phyloP scores from a whole-genome alignment of 53 echinoderm and acorn worm genomes.

The Pentamera pediparva region DNA sequence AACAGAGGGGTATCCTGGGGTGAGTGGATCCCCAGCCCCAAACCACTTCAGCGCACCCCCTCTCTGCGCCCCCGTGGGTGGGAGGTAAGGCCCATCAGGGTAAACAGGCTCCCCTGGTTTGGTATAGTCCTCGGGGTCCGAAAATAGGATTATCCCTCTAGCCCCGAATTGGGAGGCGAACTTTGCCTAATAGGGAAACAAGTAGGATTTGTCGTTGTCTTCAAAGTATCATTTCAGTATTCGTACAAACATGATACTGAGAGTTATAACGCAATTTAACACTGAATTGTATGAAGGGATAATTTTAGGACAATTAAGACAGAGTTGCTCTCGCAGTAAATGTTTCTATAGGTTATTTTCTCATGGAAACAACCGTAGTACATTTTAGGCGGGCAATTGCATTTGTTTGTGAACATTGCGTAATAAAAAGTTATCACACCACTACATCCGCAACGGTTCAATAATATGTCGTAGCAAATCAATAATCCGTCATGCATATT shows the following conservation, averaged over 20 bases:
- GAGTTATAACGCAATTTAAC: background rate
- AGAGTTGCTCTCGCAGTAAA: background rate
- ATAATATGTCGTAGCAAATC: no score
- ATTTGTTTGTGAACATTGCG: background rate
- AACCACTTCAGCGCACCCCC: conserved; percentile 24
- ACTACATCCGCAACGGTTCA: no score
- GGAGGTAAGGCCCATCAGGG: conserved; percentile 80
- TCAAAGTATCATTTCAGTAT: no score
- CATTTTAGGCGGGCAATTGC: background rate
- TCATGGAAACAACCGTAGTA: background rate
- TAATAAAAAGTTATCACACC: no score
- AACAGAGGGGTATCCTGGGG: conserved; percentile 69
- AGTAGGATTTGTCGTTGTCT: background rate
- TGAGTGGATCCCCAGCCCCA: conserved; percentile 58
- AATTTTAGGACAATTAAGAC: background rate
- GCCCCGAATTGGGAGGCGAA: conserved; percentile 75
- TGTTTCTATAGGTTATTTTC: background rate
- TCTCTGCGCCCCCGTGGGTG: conserved; percentile 68
- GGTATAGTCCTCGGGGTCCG: conserved; percentile 76
- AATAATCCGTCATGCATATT: no score
- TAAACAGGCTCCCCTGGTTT: conserved; percentile 51
- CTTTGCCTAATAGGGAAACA: conserved; percentile 49
- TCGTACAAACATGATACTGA: background rate
- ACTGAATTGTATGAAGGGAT: background rate
- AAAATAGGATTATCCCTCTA: conserved; percentile 75